A percentile compares a stretch with the other conserved stretches of the same genome.
These are phyloP conservation scores for Frankliniella fusca DNA, from an alignment of 2,888 invertebrate genomes.

Conservation along the genomic window DNA sequence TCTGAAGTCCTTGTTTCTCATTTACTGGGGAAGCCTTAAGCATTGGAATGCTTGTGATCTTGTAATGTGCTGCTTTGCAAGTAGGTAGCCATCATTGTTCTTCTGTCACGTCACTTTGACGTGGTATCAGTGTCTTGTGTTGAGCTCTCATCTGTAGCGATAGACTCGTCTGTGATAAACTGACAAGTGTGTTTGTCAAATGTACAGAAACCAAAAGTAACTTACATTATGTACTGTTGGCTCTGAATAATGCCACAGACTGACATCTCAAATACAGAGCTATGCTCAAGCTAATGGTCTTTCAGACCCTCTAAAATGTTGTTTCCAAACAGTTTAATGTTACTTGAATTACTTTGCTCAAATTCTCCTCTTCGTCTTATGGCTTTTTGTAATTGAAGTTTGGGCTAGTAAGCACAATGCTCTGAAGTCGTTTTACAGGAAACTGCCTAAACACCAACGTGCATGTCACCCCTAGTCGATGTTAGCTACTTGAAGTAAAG, in stretches of 20 bases:
- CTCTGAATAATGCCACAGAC: background rate
- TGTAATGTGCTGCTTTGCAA: background rate
- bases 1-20: background rate
- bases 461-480: background rate
- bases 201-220: constrained; percentile 24
- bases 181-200: constrained; percentile 4
- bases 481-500: background rate
- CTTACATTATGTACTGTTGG: background rate
- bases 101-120: background rate
- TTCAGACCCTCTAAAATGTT: background rate
- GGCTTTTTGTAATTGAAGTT: background rate
- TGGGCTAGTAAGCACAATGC: background rate
- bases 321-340: background rate
- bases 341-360: no score
- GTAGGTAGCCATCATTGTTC: background rate
- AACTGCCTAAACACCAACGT: background rate
- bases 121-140: background rate
- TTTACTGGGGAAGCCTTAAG: background rate
- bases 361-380: background rate
- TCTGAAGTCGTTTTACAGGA: background rate
- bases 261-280: background rate
- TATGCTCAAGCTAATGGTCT: constrained; percentile 4
- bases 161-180: constrained; percentile 16
- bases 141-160: background rate
- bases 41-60: background rate